Percentiles rank a stretch among this genome's conserved stretches.
Conservation (phyloP, 2,797 vertebrate species). For the Gila robusta region DNA sequence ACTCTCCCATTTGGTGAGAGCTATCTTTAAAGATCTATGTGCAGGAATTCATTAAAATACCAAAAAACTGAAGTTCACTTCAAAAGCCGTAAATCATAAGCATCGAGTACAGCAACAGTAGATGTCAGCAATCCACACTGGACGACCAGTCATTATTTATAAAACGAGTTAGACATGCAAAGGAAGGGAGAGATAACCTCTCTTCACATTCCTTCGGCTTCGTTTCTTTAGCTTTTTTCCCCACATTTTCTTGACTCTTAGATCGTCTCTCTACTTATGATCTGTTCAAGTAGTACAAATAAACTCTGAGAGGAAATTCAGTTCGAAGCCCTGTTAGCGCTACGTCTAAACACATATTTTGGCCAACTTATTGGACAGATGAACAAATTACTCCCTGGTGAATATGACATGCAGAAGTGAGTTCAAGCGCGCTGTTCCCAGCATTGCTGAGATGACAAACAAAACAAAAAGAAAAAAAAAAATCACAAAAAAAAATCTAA, state of each 20-base stretch:
- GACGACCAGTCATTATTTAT: constrained; percentile 42
- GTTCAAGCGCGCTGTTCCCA: constrained; percentile 70
- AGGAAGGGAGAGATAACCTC: constrained; percentile 36
- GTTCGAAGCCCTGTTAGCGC: constrained; percentile 44
- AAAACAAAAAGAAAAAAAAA: constrained; percentile 58
- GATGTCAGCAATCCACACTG: constrained; percentile 43
- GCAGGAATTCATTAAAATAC: constrained; percentile 77
- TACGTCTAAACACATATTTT: constrained; percentile 33
- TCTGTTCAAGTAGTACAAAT: constrained; percentile 24
- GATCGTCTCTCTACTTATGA: constrained; percentile 24
- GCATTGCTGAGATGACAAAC: constrained; percentile 58
- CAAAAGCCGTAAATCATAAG: constrained; percentile 75
- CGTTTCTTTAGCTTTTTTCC: constrained; percentile 12
- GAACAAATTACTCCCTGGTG: constrained; percentile 75
- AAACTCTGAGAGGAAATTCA: constrained; percentile 39
- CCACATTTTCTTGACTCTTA: constrained; percentile 22
- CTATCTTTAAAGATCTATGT: constrained; percentile 74
- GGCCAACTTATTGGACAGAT: constrained; percentile 69
- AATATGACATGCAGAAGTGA: constrained; percentile 70
- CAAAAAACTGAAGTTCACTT: constrained; percentile 80
- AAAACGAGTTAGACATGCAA: constrained; percentile 17
- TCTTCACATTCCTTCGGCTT: constrained; percentile 40
- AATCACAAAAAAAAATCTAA: constrained; percentile 52
- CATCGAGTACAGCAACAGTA: constrained; percentile 74
- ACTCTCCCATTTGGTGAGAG: constrained; percentile 69